Evolutionary conservation across 1,140 invertebrate species (phyloP).

Genomic region (Hycleus phaleratus): DNA sequence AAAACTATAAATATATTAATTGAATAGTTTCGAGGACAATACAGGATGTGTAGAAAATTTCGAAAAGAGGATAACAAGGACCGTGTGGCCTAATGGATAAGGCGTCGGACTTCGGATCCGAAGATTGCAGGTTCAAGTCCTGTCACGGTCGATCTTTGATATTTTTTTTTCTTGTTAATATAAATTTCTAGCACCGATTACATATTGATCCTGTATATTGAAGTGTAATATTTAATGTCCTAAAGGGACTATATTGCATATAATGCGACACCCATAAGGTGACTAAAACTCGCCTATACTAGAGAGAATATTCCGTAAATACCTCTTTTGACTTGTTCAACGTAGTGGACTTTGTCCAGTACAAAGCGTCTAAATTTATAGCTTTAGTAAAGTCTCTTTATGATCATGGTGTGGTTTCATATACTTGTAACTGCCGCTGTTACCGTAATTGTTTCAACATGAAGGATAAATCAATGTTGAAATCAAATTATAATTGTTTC

Average conservation of each 20-base stretch:
- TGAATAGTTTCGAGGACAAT: no score
- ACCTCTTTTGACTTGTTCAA: constrained; percentile 14
- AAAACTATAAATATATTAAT: no score
- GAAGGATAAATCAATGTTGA: background rate
- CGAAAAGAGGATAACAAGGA: constrained; percentile 11
- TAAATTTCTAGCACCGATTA: background rate
- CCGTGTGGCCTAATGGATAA: constrained; percentile 64
- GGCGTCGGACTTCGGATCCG: constrained; percentile 76
- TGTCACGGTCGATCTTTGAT: constrained; percentile 37
- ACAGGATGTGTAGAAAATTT: no score
- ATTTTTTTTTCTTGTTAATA: background rate
- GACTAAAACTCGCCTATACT: constrained; percentile 1
- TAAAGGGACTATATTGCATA: constrained; percentile 8
- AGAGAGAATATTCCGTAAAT: constrained; percentile 9
- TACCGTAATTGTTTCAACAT: background rate
- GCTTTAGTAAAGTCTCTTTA: no score
- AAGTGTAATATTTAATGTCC: constrained; percentile 5
- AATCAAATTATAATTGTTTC: no score
- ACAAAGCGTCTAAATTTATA: no score
- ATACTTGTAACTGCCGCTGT: no score
- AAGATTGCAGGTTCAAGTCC: constrained; percentile 68
- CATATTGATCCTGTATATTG: background rate
- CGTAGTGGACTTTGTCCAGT: constrained; percentile 10
- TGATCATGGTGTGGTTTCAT: no score
- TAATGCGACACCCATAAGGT: constrained; percentile 12